Conservation (phyloP, 2,113 vertebrate genomes). For the Podarcis raffonei region DNA sequence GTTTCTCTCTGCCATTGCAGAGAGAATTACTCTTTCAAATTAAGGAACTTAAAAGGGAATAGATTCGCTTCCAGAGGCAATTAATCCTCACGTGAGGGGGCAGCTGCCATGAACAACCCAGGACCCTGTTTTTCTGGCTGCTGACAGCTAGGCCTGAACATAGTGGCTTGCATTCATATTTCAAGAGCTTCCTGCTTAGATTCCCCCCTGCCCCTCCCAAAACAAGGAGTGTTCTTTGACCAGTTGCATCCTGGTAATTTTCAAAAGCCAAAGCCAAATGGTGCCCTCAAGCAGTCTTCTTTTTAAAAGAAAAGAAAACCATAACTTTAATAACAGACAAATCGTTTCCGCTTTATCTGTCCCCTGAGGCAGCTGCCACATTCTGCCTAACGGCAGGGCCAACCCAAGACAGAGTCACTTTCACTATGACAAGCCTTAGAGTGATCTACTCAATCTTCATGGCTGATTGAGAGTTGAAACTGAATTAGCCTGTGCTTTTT, state of each 20-base stretch:
- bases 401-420: background rate
- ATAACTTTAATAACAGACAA: background rate
- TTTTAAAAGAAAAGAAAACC: background rate
- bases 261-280: background rate
- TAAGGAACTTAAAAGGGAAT: slow-evolving; percentile 7
- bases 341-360: background rate
- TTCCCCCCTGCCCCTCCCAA: background rate
- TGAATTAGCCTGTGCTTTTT: background rate
- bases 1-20: background rate
- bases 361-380: background rate
- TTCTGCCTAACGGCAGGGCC: background rate
- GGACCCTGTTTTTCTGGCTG: background rate
- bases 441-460: background rate
- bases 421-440: background rate
- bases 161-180: background rate
- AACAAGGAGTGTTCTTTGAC: too few species aligned
- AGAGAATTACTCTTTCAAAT: slow-evolving; percentile 1
- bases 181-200: background rate
- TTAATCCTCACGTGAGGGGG: background rate
- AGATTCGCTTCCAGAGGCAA: background rate
- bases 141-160: background rate
- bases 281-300: background rate
- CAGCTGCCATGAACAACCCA: slow-evolving; percentile 3
- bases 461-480: background rate
- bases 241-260: background rate